Conservation (phyloP, 1,140 invertebrate genomes). For the Leucophenga varia region DNA sequence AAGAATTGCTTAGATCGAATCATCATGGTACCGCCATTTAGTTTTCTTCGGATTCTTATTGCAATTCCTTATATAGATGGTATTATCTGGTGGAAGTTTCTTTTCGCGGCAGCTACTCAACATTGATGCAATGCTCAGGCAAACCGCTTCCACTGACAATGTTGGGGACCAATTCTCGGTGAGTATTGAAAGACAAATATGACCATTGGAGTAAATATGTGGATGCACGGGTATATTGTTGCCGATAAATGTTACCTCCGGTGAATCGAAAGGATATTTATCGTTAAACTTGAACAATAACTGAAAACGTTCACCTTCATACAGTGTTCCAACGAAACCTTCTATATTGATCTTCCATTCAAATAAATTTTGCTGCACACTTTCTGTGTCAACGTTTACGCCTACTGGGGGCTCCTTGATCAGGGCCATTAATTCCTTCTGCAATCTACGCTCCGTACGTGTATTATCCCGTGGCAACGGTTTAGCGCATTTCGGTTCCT, state of each 20-base stretch:
- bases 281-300: conserved; percentile 92
- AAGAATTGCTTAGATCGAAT: neutral
- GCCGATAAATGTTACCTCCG: conserved; percentile 92
- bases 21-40: conserved; percentile 94
- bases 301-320: conserved; percentile 92
- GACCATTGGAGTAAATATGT: conserved; percentile 97
- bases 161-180: conserved; percentile 96
- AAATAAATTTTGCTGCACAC: conserved; percentile 63
- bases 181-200: conserved; percentile 95
- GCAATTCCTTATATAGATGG: conserved; percentile 93
- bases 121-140: conserved; percentile 95
- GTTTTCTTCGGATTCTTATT: conserved; percentile 97
- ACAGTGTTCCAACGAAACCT: conserved; percentile 86
- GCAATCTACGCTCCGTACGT: conserved; percentile 68
- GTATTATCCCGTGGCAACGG: conserved; percentile 4
- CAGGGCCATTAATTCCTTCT: conserved; percentile 89
- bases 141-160: conserved; percentile 89
- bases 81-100: conserved; percentile 89
- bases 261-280: conserved; percentile 96
- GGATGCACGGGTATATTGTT: conserved; percentile 94
- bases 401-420: conserved; percentile 89
- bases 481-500: conserved; percentile 8
- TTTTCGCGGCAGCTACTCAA: conserved; percentile 93
- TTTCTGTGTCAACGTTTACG: conserved; percentile 76
- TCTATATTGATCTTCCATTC: conserved; percentile 88